Base-by-base conservation (phyloP, 2,888 invertebrate species). In the Leucophora obtusa region DNA sequence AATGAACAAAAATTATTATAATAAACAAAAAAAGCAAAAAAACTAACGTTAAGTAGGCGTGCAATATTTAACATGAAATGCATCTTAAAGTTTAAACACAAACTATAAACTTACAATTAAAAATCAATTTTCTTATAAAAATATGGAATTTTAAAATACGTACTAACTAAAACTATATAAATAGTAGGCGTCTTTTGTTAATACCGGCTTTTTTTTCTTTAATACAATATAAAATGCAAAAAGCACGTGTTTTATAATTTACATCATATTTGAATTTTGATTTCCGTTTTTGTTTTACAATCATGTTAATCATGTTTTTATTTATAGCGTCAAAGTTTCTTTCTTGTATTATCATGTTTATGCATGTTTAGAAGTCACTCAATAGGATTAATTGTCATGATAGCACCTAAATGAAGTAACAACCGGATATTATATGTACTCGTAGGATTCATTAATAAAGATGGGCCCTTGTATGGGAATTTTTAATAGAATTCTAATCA, bases 201-300 rank as follows among this genome's bases (percentile, higher is more conserved):
- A 47, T 47, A n/a, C 43, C 43, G 43, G 43, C 43, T n/a, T 47
- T 14, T 47, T 0, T 38, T 7, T 35, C 1, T 38, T 9, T 10
- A 38, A 38, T 38, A 38, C n/a, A 47, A 47, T 14, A 47, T 14
- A 47, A 47, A n/a, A 14, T n/a, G 66, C 66, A 24, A 24, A 50
- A 56, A 66, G 66, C 66, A 66, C 66, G 66, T 66, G 66, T 11
- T 66, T 28, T 50, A 1, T 9, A 15, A 9, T 43, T 56, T 17
- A 66, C 43, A n/a, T 43, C 24, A 54, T 66, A 43, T 66, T 54
- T 66, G 1, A 43, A 54, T 21, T 3, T 43, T 9, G 35, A 66
- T 66, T 54, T 66, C 54, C 66, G 54, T 43, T 66, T 66, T 21
- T 54, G 2, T 14, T 56, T 56, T 5, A n/a, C 43, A 47, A 47